Evolutionary conservation across 2,888 invertebrate species (phyloP), one percentile per base, ranked within the genome.

Genomic region (Oligia fasciuncula): DNA sequence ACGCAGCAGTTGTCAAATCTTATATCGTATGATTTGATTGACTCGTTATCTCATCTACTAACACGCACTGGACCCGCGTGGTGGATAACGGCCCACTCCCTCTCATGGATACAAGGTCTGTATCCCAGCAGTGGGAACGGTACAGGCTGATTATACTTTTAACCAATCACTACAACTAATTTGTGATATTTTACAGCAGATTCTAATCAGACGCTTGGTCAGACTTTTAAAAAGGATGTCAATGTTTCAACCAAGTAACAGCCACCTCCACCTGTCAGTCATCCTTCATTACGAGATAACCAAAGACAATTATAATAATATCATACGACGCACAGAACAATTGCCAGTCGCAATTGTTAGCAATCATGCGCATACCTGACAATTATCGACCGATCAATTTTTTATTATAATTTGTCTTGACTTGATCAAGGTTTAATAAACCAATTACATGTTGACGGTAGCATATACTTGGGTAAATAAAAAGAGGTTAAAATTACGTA

Each of bases 371-470:
- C 73, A 65, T 72, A 82, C 71, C 65, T 46, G 0, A 71, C 79
- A 86, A 88, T 87, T 88, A 88, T 81, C 86, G 72, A 68, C 46
- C 77, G 77, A 87, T 85, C 73, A 81, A 5, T 75, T 85, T 86
- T 87, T 81, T 85, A 70, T 62, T 46, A 81, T 86, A 76, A 88
- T 86, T 86, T 78, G 85, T 87, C 79, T 72, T 69, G 88, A 81
- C 81, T 85, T 81, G 83, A 89, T 85, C 86, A 87, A 40, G 79
- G 83, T 83, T 81, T 88, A 81, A 86, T 86, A 83, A 78, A 81
- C 84, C 77, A 84, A 88, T 87, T 84, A 87, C 67, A 80, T 29
- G n/a, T 79, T 69, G 79, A 73, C 84, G 77, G 77, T 67, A 81
- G 84, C 66, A 66, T 81, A 79, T 80, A 80, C 77, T 85, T 77